Evolutionary conservation across 2,113 vertebrate genomes (phyloP).

Genomic region (Vombatus ursinus): DNA sequence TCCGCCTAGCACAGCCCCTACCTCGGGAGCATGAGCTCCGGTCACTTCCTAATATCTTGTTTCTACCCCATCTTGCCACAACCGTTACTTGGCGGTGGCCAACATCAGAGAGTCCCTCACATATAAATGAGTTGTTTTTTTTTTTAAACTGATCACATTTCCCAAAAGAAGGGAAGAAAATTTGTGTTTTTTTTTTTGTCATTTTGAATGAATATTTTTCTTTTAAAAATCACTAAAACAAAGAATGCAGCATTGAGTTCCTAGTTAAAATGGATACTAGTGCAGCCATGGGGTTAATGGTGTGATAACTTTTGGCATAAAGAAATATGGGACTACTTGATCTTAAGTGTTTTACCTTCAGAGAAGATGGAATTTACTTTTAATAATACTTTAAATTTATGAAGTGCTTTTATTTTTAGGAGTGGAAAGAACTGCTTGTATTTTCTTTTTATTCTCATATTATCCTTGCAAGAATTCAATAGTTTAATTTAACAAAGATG

Average conservation of each 20-base stretch:
- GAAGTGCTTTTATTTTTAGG: constrained; percentile 1
- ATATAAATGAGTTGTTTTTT: constrained; percentile 26
- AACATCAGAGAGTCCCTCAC: no score
- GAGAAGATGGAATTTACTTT: constrained; percentile 26
- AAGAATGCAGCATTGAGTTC: background rate
- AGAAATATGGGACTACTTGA: background rate
- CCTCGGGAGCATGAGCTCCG: no score
- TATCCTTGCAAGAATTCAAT: constrained; percentile 21
- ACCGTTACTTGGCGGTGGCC: no score
- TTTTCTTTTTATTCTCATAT: constrained; percentile 43
- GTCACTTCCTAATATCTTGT: no score
- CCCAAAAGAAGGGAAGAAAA: constrained; percentile 14
- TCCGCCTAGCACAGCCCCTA: no score
- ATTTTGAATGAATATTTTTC: constrained; percentile 29
- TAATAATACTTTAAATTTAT: constrained; percentile 44
- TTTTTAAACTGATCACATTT: background rate
- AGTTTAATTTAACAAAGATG: background rate
- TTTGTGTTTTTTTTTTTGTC: constrained; percentile 50
- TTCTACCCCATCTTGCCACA: no score
- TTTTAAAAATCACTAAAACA: constrained; percentile 40
- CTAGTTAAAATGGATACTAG: background rate
- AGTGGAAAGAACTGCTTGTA: background rate
- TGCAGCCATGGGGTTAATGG: background rate
- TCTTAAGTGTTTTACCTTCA: constrained; percentile 44
- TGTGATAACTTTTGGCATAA: constrained; percentile 39